A percentile compares a stretch with the other conserved stretches of the same genome.
These are phyloP conservation scores for Penaeus chinensis DNA, from an alignment of 1,140 invertebrate species.

Conservation along the genomic window DNA sequence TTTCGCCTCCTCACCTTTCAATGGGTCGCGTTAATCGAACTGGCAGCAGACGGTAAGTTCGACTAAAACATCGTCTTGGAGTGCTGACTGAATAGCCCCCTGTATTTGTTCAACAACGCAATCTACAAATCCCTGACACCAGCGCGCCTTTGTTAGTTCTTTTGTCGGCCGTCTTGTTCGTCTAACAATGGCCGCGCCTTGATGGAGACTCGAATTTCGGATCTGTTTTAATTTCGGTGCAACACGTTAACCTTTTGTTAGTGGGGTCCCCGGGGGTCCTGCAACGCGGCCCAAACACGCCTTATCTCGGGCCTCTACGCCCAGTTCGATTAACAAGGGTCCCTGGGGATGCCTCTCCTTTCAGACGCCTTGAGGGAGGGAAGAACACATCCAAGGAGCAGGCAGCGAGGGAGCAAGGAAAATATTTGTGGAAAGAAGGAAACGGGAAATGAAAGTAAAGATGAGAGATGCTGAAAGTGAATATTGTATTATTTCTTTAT, in stretches of 20 bases:
- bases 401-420: conserved; percentile 15
- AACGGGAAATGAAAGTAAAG: background rate
- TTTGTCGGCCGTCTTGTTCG: conserved; percentile 58
- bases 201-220: conserved; percentile 58
- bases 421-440: conserved; percentile 12
- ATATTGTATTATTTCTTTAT: too few species aligned
- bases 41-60: background rate
- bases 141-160: conserved; percentile 59
- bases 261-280: conserved; percentile 50
- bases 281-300: conserved; percentile 58
- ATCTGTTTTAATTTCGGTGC: conserved; percentile 65
- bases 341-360: conserved; percentile 58
- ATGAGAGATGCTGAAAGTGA: background rate
- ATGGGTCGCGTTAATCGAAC: conserved; percentile 43
- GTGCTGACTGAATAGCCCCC: conserved; percentile 34
- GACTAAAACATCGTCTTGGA: conserved; percentile 31
- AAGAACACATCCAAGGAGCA: conserved; percentile 36
- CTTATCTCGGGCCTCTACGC: conserved; percentile 63
- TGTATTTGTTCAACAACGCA: conserved; percentile 61
- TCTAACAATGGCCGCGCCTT: conserved; percentile 56
- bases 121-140: conserved; percentile 64
- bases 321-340: conserved; percentile 62
- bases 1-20: conserved; percentile 44
- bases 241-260: conserved; percentile 64
- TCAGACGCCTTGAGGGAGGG: conserved; percentile 51